These are phyloP conservation scores for Caenorhabditis sp. DNA, from an alignment of 2,888 invertebrate genomes.

Conservation along the genomic window DNA sequence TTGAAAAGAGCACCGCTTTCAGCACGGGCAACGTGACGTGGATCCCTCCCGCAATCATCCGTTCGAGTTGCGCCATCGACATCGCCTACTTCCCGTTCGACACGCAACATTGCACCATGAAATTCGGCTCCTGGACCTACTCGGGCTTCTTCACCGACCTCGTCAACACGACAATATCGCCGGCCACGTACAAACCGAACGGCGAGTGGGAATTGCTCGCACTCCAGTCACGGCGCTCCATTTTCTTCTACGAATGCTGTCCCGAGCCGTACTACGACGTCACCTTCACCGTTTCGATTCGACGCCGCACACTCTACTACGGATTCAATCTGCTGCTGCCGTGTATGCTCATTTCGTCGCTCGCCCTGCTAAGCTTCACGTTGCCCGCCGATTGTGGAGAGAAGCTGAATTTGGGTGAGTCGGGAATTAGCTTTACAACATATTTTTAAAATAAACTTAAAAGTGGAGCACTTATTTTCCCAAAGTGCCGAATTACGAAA, in stretches of 20 bases:
- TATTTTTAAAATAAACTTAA: too few species aligned
- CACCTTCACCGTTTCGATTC: conserved; percentile 95
- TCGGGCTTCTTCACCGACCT: conserved; percentile 73
- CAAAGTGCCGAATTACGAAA: too few species aligned
- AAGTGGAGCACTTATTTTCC: too few species aligned
- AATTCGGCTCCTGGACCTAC: conserved; percentile 97
- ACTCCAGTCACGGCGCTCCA: conserved; percentile 75
- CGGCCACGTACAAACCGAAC: conserved; percentile 82
- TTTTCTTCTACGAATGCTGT: conserved; percentile 77
- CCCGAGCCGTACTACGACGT: conserved; percentile 86
- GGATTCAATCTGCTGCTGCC: conserved; percentile 98
- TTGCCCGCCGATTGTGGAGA: conserved; percentile 99
- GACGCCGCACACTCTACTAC: conserved; percentile 80
- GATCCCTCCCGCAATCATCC: conserved; percentile 75
- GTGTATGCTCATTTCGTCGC: conserved; percentile 97
- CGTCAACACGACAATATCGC: conserved; percentile 81
- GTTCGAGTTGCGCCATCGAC: conserved; percentile 70
- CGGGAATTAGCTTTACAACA: too few species aligned
- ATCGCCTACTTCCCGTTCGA: conserved; percentile 75
- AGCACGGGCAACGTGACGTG: conserved; percentile 72
- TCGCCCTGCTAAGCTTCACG: conserved; percentile 97
- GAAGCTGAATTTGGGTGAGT: conserved; percentile 93
- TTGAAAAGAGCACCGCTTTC: conserved; percentile 74
- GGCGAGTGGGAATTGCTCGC: conserved; percentile 83
- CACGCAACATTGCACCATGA: conserved; percentile 80